Evolutionary conservation across 2,888 invertebrate genomes (phyloP).

Genomic region (Lysandra bellargus): DNA sequence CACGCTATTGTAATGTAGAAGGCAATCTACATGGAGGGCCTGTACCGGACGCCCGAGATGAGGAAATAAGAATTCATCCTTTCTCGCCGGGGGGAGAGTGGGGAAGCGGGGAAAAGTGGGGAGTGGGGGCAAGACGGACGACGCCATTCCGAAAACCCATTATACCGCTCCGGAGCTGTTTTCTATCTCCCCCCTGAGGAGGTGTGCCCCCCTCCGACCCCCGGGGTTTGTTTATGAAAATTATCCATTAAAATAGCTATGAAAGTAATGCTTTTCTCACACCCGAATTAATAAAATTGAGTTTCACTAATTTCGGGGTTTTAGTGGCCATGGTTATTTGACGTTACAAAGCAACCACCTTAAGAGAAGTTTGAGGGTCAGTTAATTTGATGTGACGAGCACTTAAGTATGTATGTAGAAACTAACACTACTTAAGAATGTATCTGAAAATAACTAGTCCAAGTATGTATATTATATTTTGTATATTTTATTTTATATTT

Average conservation of each 20-base stretch:
- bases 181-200: slow-evolving; percentile 64
- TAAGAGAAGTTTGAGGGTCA: neutral
- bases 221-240: slow-evolving; percentile 80
- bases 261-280: slow-evolving; percentile 79
- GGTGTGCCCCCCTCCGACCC: slow-evolving; percentile 49
- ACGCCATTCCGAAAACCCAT: slow-evolving; percentile 87
- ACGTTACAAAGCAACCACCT: neutral
- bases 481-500: too few relatives aligned
- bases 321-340: neutral
- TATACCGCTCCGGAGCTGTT: slow-evolving; percentile 84
- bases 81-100: slow-evolving; percentile 71
- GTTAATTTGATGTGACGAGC: neutral
- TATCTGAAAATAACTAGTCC: neutral
- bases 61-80: slow-evolving; percentile 82
- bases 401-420: neutral
- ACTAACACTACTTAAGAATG: neutral
- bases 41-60: slow-evolving; percentile 77
- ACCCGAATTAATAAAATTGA: slow-evolving; percentile 79
- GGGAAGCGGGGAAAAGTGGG: slow-evolving; percentile 47
- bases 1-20: slow-evolving; percentile 79
- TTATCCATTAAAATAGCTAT: slow-evolving; percentile 80
- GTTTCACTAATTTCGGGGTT: slow-evolving; percentile 53
- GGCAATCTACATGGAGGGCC: slow-evolving; percentile 79
- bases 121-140: slow-evolving; percentile 82
- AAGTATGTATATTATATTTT: too few relatives aligned